Evolutionary conservation across 2,113 vertebrate genomes (phyloP).

Genomic region (Serinus canaria): DNA sequence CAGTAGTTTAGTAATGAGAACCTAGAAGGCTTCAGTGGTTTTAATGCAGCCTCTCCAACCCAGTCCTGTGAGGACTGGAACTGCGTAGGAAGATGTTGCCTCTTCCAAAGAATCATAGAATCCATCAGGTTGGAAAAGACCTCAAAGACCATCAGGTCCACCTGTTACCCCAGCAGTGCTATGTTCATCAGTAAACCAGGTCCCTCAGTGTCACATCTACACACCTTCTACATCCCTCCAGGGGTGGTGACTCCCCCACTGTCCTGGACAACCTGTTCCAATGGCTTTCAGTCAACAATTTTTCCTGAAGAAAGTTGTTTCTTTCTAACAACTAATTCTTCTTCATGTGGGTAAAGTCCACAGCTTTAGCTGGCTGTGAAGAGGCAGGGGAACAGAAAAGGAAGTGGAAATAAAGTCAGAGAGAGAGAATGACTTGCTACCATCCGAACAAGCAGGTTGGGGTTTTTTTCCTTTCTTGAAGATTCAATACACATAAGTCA

Average conservation of each 20-base stretch:
- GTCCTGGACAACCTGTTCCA: not conserved
- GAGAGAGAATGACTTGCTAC: not conserved
- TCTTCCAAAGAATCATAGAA: not conserved
- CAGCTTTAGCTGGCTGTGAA: not conserved
- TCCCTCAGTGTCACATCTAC: not conserved
- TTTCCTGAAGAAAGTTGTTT: not conserved
- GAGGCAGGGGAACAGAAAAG: not conserved
- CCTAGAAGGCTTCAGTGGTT: not conserved
- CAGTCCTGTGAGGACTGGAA: rapidly evolving
- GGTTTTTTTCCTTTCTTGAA: not conserved
- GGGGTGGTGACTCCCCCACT: not conserved
- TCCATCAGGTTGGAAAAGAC: not conserved
- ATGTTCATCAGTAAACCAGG: not conserved
- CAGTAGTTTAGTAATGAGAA: not conserved
- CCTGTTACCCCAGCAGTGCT: not conserved
- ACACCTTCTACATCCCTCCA: not conserved
- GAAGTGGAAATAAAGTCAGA: not conserved
- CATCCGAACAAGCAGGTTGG: not conserved
- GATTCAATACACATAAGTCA: slow-evolving; percentile 29
- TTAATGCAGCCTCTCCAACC: not conserved
- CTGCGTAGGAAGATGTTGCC: not conserved
- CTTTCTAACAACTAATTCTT: not conserved
- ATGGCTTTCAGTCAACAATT: not conserved
- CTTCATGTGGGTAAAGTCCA: not conserved
- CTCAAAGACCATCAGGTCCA: rapidly evolving